Evolutionary conservation across 2,888 invertebrate genomes (phyloP).

Genomic region (Drosophila koepferae): DNA sequence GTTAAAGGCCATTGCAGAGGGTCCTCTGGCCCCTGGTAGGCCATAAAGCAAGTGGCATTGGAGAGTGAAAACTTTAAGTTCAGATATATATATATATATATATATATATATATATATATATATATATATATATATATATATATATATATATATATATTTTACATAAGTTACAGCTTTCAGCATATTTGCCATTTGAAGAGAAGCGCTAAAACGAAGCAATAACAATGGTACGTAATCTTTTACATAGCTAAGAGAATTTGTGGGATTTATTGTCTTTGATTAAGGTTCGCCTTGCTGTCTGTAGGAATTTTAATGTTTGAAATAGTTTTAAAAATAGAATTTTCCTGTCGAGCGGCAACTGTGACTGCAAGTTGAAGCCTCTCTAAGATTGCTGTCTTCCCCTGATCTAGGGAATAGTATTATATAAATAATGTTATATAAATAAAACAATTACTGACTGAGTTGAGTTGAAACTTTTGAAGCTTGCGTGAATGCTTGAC

Average conservation of each 20-base stretch:
- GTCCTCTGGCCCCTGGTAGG: background rate
- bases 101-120: background rate
- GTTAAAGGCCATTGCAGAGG: slow-evolving; percentile 11
- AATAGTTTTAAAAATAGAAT: background rate
- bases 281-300: background rate
- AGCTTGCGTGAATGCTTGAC: too few species aligned
- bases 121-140: background rate
- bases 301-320: background rate
- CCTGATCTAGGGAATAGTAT: too few species aligned
- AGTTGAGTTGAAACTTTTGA: too few species aligned
- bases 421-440: too few species aligned
- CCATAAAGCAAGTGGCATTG: background rate
- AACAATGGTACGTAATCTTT: background rate
- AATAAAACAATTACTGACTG: too few species aligned
- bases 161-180: background rate
- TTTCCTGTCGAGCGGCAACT: too few species aligned
- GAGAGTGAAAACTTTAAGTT: background rate
- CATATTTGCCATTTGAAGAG: background rate
- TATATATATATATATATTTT: background rate
- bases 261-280: background rate
- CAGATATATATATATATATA: background rate
- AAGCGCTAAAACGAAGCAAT: background rate
- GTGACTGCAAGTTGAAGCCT: too few species aligned
- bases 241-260: background rate
- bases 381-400: too few species aligned